A percentile compares a stretch with the other conserved stretches of the same genome.
Evolutionary conservation across 2,797 vertebrate species (phyloP).

Genomic region (Brachyrhaphis roseni): DNA sequence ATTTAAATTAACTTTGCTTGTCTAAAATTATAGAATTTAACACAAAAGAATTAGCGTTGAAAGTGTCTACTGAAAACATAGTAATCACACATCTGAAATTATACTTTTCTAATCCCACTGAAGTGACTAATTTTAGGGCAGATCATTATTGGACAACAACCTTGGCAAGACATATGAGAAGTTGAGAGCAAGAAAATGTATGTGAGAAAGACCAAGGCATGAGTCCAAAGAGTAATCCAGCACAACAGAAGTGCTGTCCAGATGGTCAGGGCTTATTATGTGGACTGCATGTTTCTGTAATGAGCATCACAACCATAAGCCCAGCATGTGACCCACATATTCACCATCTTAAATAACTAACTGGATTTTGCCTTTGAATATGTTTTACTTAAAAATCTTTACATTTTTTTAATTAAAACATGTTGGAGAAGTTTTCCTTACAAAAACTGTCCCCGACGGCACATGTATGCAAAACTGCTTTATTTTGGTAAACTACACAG

Average conservation of each 20-base stretch:
- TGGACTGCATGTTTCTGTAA: conserved; percentile 62
- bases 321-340: conserved; percentile 48
- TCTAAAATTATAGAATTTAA: not conserved
- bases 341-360: conserved; percentile 28
- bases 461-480: not conserved
- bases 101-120: conserved; percentile 45
- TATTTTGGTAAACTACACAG: conserved; percentile 11
- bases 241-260: conserved; percentile 65
- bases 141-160: conserved; percentile 63
- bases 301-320: conserved; percentile 42
- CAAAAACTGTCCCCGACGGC: not conserved
- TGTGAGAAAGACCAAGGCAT: conserved; percentile 45
- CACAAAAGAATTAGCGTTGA: not conserved
- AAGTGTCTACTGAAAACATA: conserved; percentile 21
- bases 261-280: conserved; percentile 72
- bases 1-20: not conserved
- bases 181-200: conserved; percentile 27
- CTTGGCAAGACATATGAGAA: conserved; percentile 65
- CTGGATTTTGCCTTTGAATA: conserved; percentile 27
- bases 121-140: conserved; percentile 62
- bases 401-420: no score
- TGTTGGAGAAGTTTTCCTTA: no score
- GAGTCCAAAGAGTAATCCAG: conserved; percentile 65
- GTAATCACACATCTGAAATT: conserved; percentile 25
- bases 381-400: not conserved